Evolutionary conservation across 1,140 invertebrate species (phyloP).

Genomic region (Centruroides sculpturatus): DNA sequence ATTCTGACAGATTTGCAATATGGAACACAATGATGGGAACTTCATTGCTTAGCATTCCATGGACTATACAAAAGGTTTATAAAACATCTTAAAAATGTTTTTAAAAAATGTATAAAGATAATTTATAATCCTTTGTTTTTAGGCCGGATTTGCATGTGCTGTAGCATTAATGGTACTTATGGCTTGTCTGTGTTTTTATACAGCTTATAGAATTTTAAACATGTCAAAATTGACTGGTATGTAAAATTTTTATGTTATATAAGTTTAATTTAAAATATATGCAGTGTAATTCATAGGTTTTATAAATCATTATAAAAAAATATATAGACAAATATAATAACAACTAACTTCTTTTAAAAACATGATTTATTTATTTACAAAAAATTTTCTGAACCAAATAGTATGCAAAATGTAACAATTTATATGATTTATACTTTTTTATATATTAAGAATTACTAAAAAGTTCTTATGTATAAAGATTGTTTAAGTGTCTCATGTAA

Average conservation of each 20-base stretch:
- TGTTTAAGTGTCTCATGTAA: too few relatives aligned
- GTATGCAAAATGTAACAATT: too few relatives aligned
- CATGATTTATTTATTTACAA: too few relatives aligned
- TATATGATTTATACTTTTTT: too few relatives aligned
- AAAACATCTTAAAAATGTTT: neutral
- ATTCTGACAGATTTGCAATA: conserved; percentile 42
- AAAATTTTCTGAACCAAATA: too few relatives aligned
- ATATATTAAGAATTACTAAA: too few relatives aligned
- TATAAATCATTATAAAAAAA: too few relatives aligned
- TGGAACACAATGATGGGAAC: conserved; percentile 93
- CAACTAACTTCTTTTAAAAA: too few relatives aligned
- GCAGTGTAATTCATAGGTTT: too few relatives aligned
- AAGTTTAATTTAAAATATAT: neutral
- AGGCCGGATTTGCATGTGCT: conserved; percentile 61
- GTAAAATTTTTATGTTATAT: neutral
- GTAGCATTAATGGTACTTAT: conserved; percentile 58
- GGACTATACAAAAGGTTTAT: conserved; percentile 52
- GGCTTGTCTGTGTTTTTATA: conserved; percentile 56
- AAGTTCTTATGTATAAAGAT: too few relatives aligned
- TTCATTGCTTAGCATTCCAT: conserved; percentile 77
- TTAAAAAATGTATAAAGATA: too few relatives aligned
- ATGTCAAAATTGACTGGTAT: conserved; percentile 9
- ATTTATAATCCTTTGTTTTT: conserved; percentile 18
- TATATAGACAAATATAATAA: too few relatives aligned
- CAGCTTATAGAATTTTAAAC: conserved; percentile 16